A percentile compares a stretch with the other conserved stretches of the same genome.
Evolutionary conservation across 2,888 invertebrate genomes (phyloP).

Genomic region (Drosophila birchii): DNA sequence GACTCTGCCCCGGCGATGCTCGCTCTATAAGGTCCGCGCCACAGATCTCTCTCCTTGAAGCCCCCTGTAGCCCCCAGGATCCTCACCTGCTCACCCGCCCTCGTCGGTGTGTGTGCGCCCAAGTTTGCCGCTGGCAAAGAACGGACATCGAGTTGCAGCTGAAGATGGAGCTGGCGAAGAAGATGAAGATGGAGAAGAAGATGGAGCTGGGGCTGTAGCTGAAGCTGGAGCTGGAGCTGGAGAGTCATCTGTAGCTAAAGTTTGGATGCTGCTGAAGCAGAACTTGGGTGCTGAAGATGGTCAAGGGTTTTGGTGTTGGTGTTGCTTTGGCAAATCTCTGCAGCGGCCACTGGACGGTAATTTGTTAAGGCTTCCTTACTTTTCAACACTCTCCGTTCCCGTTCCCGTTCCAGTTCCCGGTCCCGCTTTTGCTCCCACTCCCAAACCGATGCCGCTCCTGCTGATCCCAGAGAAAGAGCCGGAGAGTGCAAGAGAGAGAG

Average conservation of each 20-base stretch:
- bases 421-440: not conserved
- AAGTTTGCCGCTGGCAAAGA: slow-evolving; percentile 63
- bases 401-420: not conserved
- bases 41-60: slow-evolving; percentile 57
- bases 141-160: slow-evolving; percentile 49
- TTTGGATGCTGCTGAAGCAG: slow-evolving; percentile 4
- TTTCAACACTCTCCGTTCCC: slow-evolving; percentile 80
- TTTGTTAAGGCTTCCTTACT: slow-evolving; percentile 84
- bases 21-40: slow-evolving; percentile 69
- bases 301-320: slow-evolving; percentile 59
- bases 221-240: not conserved
- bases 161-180: slow-evolving; percentile 23
- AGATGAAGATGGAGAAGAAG: slow-evolving; percentile 26
- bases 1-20: slow-evolving; percentile 71
- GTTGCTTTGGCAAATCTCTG: slow-evolving; percentile 75
- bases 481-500: slow-evolving; percentile 18
- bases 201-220: slow-evolving; percentile 3
- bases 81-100: slow-evolving; percentile 30
- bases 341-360: slow-evolving; percentile 81
- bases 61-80: not conserved
- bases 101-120: slow-evolving; percentile 45
- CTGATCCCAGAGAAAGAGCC: slow-evolving; percentile 13
- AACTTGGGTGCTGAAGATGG: slow-evolving; percentile 1
- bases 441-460: not conserved
- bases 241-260: not conserved